Base-by-base conservation (phyloP, 2,797 vertebrate species). In the Crenuchus spilurus region DNA sequence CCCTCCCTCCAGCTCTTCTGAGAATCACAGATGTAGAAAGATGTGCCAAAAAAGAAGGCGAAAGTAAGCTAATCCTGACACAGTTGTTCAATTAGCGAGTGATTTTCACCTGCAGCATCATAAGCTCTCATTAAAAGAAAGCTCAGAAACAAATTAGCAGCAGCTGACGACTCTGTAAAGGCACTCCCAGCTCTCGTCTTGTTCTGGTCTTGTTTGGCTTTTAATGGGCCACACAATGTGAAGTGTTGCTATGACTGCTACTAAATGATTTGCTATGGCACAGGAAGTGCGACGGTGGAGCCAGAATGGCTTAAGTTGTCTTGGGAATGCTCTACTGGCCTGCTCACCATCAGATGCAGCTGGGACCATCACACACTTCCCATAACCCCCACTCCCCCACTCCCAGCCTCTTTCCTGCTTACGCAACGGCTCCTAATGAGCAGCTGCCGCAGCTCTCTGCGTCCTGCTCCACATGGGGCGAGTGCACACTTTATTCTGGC, bases 331-430 rank as follows among this genome's bases (percentile, higher is more conserved):
- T 42, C 37, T n/a, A 44, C 42, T 18, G 65, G 58, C 67, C 52
- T 30, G 61, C 48, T 35, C 30, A 58, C 60, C 66, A 70, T 72
- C 52, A 72, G 54, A 65, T 57, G 24, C 79, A 74, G 71, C 70
- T 74, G 78, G 80, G 86, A 82, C 84, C 72, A 80, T 81, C 81
- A 60, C 82, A 65, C 79, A 84, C 82, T 58, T 64, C 52, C 55
- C 71, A 71, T 52, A 66, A 41, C 41, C 16, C 57, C 39, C 28
- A 13, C 14, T 20, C 28, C 39, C 22, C 3, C 70, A 22, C 73
- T 22, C 70, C 28, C 51, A 33, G 30, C 60, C 60, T 61, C 66
- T 73, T 44, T 60, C 61, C 54, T 60, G 41, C 77, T 79, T 82
- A 77, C 20, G 70, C 66, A 82, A 77, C 77, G 48, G 51, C 37